Conservation (phyloP, 92 coral and sea anemone genomes). For the Porites divaricata region DNA sequence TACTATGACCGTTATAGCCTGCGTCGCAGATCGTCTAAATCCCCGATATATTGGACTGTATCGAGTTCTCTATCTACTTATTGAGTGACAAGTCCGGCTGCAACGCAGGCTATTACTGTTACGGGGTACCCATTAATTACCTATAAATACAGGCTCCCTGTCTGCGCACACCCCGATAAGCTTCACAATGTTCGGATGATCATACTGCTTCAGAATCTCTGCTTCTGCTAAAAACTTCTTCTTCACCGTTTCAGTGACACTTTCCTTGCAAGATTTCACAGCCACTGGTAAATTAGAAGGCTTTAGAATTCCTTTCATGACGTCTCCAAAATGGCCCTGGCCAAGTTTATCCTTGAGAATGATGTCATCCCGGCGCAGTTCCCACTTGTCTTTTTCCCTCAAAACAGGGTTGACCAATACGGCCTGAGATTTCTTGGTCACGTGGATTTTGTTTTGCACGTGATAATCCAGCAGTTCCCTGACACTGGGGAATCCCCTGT, state of each 20-base stretch:
- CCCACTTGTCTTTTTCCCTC: conserved; percentile 70
- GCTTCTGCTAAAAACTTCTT: conserved; percentile 94
- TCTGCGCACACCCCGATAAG: conserved; percentile 94
- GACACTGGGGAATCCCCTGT: conserved; percentile 84
- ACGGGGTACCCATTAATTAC: conserved; percentile 29
- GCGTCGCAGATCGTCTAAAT: too few species aligned
- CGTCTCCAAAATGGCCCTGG: conserved; percentile 98
- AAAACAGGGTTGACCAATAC: conserved; percentile 65
- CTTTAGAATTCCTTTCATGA: conserved; percentile 83
- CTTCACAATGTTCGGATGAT: conserved; percentile 94
- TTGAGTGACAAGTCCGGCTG: too few species aligned
- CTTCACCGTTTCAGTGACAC: conserved; percentile 72
- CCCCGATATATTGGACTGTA: too few species aligned
- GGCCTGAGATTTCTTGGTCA: conserved; percentile 89
- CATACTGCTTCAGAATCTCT: conserved; percentile 90
- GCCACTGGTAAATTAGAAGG: conserved; percentile 84
- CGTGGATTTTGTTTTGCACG: conserved; percentile 64
- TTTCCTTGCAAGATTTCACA: conserved; percentile 88
- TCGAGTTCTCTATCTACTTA: too few species aligned
- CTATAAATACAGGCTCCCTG: conserved; percentile 92
- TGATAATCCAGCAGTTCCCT: conserved; percentile 84
- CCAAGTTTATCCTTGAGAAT: conserved; percentile 77
- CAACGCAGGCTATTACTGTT: too few species aligned
- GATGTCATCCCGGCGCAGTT: conserved; percentile 72
- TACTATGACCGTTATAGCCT: too few species aligned